phyloP scores from a whole-genome alignment of 2,113 vertebrate species.

The Edolisoma coerulescens region DNA sequence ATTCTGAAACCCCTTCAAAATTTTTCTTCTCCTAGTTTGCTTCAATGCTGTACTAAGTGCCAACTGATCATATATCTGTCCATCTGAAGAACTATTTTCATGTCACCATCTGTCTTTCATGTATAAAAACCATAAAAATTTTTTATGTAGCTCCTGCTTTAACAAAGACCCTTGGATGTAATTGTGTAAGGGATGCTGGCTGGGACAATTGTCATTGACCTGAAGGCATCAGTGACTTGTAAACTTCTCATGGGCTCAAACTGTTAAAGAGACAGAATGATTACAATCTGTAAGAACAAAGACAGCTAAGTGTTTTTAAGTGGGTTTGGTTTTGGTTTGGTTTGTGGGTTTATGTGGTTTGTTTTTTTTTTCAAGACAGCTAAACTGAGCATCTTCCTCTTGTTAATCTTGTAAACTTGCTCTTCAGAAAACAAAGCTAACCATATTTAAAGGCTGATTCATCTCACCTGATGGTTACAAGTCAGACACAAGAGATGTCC shows the following conservation, averaged over 20 bases:
- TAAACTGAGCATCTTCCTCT: not conserved
- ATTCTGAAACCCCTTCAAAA: not conserved
- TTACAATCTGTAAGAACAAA: not conserved
- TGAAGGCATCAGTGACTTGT: not conserved
- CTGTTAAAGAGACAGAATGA: not conserved
- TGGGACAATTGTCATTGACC: not conserved
- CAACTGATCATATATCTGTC: not conserved
- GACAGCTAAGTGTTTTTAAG: not conserved
- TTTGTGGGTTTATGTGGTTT: rapidly evolving
- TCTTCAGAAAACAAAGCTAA: not conserved
- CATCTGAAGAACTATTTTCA: not conserved
- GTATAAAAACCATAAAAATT: rapidly evolving
- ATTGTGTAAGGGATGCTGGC: not conserved
- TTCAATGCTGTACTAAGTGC: not conserved
- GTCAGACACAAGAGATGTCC: not conserved
- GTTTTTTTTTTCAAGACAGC: not conserved
- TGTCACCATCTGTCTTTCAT: not conserved
- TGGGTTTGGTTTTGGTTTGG: not conserved
- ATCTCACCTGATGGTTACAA: not conserved
- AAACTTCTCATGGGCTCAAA: not conserved
- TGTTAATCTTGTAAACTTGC: not conserved
- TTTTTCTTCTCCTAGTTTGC: not conserved
- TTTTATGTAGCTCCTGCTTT: not conserved
- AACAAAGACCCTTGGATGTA: not conserved
- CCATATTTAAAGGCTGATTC: not conserved